These are phyloP conservation scores for Sebastes oblongus DNA, from an alignment of 2,797 vertebrate species.

Conservation along the genomic window DNA sequence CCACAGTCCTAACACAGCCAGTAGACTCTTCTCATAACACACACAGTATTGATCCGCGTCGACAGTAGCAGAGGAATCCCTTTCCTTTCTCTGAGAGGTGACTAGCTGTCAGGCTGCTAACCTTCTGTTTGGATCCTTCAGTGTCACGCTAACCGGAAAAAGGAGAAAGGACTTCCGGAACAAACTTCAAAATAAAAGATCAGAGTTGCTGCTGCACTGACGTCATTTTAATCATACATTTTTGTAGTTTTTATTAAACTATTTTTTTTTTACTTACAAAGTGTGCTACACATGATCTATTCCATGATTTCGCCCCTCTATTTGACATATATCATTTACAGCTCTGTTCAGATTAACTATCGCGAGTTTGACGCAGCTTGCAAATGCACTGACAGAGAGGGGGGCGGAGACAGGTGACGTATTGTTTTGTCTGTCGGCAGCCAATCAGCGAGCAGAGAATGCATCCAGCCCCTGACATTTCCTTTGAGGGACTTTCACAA, in stretches of 20 bases:
- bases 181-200: slow-evolving; percentile 38
- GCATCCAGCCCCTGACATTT: neutral
- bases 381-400: no score
- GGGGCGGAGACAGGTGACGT: slow-evolving; percentile 30
- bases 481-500: neutral
- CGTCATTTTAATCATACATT: neutral
- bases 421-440: neutral
- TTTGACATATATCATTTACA: neutral
- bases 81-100: neutral
- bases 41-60: neutral
- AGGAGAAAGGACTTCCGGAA: neutral
- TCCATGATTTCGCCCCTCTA: no score
- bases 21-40: slow-evolving; percentile 65
- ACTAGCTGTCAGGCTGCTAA: slow-evolving; percentile 38
- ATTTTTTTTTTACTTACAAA: no score
- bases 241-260: neutral
- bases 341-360: neutral
- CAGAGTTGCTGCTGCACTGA: neutral
- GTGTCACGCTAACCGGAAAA: neutral
- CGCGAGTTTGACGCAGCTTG: neutral
- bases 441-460: slow-evolving; percentile 57
- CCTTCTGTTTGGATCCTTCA: slow-evolving; percentile 54
- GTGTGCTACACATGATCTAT: no score
- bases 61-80: neutral
- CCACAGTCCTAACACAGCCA: slow-evolving; percentile 41